Evolutionary conservation across 2,888 invertebrate species (phyloP).

Genomic region (Rosalia funebris): DNA sequence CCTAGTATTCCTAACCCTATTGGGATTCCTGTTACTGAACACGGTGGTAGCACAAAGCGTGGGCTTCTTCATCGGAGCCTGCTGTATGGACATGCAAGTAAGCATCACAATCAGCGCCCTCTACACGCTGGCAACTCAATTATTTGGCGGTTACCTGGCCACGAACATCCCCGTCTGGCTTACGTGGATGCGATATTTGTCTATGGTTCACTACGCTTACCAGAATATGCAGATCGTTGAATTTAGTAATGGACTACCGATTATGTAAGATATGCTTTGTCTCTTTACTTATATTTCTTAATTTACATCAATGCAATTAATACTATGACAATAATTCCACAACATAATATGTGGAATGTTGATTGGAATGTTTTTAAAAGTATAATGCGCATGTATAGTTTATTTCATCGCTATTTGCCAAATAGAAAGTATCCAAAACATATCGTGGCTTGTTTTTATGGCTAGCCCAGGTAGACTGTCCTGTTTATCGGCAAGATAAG

Average conservation of each 20-base stretch:
- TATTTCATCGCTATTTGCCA: no score
- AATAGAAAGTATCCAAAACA: no score
- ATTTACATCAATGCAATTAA: no score
- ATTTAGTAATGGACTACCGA: constrained; percentile 75
- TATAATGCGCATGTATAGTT: no score
- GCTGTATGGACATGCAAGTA: constrained; percentile 80
- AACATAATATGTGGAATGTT: no score
- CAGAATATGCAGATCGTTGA: constrained; percentile 85
- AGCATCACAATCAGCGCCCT: constrained; percentile 81
- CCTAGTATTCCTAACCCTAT: constrained; percentile 74
- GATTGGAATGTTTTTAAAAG: no score
- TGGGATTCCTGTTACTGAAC: constrained; percentile 76
- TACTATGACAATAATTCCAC: no score
- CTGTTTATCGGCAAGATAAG: no score
- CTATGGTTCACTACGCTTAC: constrained; percentile 83
- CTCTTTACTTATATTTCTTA: no score
- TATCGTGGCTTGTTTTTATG: no score
- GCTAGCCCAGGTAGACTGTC: no score
- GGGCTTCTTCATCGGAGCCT: constrained; percentile 82
- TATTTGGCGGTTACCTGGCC: constrained; percentile 80
- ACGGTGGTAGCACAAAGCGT: constrained; percentile 82
- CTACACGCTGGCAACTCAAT: constrained; percentile 79
- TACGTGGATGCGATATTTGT: constrained; percentile 79
- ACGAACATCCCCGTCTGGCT: constrained; percentile 79
- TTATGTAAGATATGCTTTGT: no score